A percentile compares a stretch with the other conserved stretches of the same genome.
These are phyloP conservation scores for Ennomos erosarius DNA, from an alignment of 2,888 invertebrate genomes.

Conservation along the genomic window DNA sequence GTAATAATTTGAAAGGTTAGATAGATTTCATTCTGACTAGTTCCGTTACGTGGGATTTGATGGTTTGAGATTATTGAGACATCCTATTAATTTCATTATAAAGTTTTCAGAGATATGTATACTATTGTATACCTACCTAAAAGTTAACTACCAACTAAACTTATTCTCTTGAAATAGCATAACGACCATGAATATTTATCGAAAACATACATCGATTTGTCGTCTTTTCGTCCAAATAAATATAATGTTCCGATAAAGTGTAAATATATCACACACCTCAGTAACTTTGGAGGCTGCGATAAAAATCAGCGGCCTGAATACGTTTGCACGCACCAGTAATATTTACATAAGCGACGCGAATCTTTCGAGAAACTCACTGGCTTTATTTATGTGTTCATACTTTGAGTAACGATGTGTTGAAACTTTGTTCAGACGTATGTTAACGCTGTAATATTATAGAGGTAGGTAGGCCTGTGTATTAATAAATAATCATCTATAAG, in stretches of 20 bases:
- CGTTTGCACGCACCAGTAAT: conserved; percentile 57
- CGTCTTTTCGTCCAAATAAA: conserved; percentile 30
- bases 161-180: neutral
- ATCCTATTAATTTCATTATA: too few species aligned
- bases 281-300: conserved; percentile 54
- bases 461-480: too few species aligned
- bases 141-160: too few species aligned
- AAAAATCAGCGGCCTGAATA: conserved; percentile 65
- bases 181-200: conserved; percentile 3
- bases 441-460: too few species aligned
- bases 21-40: too few species aligned
- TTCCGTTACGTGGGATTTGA: too few species aligned
- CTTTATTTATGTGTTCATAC: conserved; percentile 36
- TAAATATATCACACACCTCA: conserved; percentile 61
- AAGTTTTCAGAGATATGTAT: too few species aligned
- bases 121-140: too few species aligned
- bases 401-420: conserved; percentile 34
- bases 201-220: neutral
- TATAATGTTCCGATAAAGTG: conserved; percentile 35
- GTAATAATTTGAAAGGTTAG: too few species aligned
- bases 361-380: conserved; percentile 34
- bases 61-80: too few species aligned
- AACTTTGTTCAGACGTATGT: conserved; percentile 18
- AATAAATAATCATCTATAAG: too few species aligned
- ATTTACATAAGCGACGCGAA: conserved; percentile 49